phyloP scores from a whole-genome alignment of 2,797 vertebrate genomes.

The Halcyon chelicuti region DNA sequence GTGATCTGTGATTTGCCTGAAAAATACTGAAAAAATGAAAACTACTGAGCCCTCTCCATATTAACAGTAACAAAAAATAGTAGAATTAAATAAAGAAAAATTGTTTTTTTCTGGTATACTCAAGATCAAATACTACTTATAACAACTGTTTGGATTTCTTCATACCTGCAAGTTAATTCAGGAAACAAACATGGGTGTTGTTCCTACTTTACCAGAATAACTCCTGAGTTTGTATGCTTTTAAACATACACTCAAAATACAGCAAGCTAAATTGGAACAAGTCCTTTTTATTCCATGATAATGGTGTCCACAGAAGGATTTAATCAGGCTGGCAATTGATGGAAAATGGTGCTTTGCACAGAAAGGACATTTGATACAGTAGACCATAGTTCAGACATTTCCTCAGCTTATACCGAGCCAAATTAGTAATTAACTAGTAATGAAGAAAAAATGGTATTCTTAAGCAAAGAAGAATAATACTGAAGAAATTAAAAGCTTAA shows the following conservation, averaged over 20 bases:
- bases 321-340: not conserved
- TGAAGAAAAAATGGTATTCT: not conserved
- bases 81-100: not conserved
- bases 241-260: not conserved
- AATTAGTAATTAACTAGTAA: not conserved
- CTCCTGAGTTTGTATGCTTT: not conserved
- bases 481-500: not conserved
- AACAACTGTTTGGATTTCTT: not conserved
- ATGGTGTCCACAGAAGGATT: not conserved
- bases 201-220: not conserved
- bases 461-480: not conserved
- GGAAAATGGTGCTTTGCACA: not conserved
- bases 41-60: not conserved
- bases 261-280: not conserved
- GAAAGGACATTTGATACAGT: not conserved
- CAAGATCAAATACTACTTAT: not conserved
- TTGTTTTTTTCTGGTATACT: not conserved
- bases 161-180: not conserved
- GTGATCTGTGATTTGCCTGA: not conserved
- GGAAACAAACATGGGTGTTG: not conserved
- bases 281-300: not conserved
- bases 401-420: not conserved
- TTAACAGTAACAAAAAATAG: not conserved
- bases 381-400: not conserved
- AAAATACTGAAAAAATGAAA: not conserved